Percentiles rank a stretch among this genome's conserved stretches.
These are phyloP conservation scores for Mya arenaria DNA, from an alignment of 1,140 invertebrate genomes.

Conservation along the genomic window DNA sequence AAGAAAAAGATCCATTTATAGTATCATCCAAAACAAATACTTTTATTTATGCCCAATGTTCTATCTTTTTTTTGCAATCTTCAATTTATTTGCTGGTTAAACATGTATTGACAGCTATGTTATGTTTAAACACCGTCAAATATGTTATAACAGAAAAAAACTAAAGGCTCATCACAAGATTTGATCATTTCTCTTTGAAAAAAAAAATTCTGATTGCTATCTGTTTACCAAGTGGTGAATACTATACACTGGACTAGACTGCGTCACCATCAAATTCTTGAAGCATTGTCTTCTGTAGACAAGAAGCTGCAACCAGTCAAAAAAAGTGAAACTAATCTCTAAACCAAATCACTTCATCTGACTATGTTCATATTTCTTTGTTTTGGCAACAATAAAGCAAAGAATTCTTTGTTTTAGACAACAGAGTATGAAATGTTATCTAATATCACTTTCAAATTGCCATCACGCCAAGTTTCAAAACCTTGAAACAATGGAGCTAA, in stretches of 20 bases:
- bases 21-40: too few species aligned
- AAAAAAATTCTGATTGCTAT: constrained; percentile 53
- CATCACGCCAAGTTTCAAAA: constrained; percentile 43
- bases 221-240: constrained; percentile 10
- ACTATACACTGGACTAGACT: constrained; percentile 32
- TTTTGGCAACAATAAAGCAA: too few species aligned
- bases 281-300: constrained; percentile 38
- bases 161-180: not conserved
- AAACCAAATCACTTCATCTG: not conserved
- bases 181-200: not conserved
- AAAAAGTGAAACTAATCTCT: not conserved
- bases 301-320: constrained; percentile 33
- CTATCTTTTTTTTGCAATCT: too few species aligned
- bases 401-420: too few species aligned
- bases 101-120: not conserved
- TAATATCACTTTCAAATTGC: constrained; percentile 41
- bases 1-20: too few species aligned
- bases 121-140: not conserved
- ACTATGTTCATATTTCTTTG: not conserved
- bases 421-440: too few species aligned
- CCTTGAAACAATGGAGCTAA: constrained; percentile 19
- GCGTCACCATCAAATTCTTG: constrained; percentile 21
- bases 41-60: too few species aligned
- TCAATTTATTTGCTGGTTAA: not conserved
- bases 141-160: not conserved